Evolutionary conservation across 2,888 invertebrate species (phyloP).

Genomic region (Eumerus sabulonum): DNA sequence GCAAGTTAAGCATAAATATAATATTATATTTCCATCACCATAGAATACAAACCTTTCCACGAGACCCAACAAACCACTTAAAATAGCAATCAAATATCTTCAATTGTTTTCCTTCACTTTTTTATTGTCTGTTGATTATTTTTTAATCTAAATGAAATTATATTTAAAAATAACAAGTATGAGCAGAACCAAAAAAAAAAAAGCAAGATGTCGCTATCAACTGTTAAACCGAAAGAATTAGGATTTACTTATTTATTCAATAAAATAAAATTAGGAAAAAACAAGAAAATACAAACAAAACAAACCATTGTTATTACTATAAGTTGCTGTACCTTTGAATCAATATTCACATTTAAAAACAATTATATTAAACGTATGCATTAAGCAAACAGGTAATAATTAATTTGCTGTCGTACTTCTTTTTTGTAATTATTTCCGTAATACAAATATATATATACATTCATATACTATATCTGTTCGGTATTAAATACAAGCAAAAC

Average conservation of each 20-base stretch:
- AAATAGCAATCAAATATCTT: constrained; percentile 22
- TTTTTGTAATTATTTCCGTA: constrained; percentile 55
- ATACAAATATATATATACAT: constrained; percentile 26
- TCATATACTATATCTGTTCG: constrained; percentile 38
- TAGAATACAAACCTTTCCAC: constrained; percentile 52
- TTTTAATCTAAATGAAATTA: constrained; percentile 32
- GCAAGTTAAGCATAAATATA: not conserved
- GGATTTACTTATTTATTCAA: constrained; percentile 56
- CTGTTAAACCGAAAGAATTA: constrained; percentile 48
- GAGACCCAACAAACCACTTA: constrained; percentile 25
- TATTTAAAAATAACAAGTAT: constrained; percentile 12
- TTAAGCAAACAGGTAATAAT: constrained; percentile 20
- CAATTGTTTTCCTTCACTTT: constrained; percentile 53
- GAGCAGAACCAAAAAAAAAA: not conserved
- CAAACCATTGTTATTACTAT: constrained; percentile 58
- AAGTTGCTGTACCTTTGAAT: constrained; percentile 68
- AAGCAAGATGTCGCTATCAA: constrained; percentile 51
- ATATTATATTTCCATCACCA: constrained; percentile 30
- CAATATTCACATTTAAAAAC: constrained; percentile 52
- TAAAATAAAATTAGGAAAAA: constrained; percentile 28
- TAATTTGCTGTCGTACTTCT: constrained; percentile 56
- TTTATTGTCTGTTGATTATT: constrained; percentile 60
- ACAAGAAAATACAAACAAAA: no score
- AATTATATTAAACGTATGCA: constrained; percentile 26
- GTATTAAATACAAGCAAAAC: constrained; percentile 27